A percentile compares a stretch with the other conserved stretches of the same genome.
phyloP scores from a whole-genome alignment of 2,113 vertebrate species.

The Bubo scandiacus region DNA sequence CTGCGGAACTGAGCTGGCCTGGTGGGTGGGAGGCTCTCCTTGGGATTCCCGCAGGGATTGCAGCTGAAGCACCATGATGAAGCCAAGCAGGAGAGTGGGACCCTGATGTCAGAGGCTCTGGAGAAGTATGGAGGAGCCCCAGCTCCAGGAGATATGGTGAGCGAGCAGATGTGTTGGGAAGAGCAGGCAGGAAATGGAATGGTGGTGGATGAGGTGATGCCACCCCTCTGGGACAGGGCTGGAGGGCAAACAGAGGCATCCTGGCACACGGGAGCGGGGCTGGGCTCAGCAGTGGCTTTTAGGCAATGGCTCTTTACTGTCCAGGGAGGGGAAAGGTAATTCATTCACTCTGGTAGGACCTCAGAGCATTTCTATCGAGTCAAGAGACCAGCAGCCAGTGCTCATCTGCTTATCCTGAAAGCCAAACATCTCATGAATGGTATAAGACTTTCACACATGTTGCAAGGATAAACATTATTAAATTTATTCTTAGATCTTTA shows the following conservation, averaged over 20 bases:
- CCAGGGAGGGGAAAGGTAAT: not conserved
- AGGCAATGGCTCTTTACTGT: not conserved
- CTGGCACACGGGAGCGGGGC: not conserved
- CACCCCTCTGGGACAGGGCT: not conserved
- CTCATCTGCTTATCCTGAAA: not conserved
- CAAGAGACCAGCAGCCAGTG: not conserved
- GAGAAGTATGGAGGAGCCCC: not conserved
- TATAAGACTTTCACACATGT: not conserved
- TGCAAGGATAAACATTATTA: not conserved
- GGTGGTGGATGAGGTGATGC: not conserved
- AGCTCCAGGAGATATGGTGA: not conserved
- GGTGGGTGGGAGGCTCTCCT: not conserved
- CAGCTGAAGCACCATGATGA: not conserved
- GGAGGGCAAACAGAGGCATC: not conserved
- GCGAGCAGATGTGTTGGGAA: not conserved
- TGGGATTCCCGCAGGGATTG: not conserved
- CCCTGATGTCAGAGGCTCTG: not conserved
- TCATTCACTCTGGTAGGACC: not conserved
- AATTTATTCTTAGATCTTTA: conserved; percentile 7
- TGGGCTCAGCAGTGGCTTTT: rapidly evolving
- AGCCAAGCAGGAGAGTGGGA: not conserved
- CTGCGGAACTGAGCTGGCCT: not conserved
- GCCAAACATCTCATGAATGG: not conserved
- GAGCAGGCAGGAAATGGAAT: not conserved
- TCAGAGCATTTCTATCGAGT: not conserved